Evolutionary conservation across 1,140 invertebrate genomes (phyloP).

Genomic region (Panulirus ornatus): DNA sequence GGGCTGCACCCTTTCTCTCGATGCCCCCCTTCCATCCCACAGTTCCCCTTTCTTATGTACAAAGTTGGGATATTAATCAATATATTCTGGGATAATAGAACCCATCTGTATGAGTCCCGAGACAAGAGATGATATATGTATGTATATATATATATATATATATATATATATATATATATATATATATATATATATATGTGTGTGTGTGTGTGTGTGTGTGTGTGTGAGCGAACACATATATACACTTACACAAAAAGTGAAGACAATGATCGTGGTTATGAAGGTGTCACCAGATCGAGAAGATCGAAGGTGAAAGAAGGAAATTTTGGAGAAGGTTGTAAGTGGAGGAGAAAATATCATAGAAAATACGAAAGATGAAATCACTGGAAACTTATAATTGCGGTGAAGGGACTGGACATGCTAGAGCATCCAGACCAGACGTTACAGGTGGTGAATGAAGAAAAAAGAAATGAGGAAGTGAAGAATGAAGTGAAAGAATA

Average conservation of each 20-base stretch:
- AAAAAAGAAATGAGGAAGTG: conserved; percentile 3
- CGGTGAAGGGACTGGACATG: not conserved
- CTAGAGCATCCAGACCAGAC: not conserved
- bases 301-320: not conserved
- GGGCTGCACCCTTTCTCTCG: too few relatives aligned
- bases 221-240: too few relatives aligned
- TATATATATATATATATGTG: not conserved
- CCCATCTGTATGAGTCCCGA: too few relatives aligned
- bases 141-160: too few relatives aligned
- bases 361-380: not conserved
- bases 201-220: not conserved
- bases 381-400: not conserved
- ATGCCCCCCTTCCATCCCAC: too few relatives aligned
- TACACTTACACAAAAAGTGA: too few relatives aligned
- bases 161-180: too few relatives aligned
- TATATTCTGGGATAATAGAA: too few relatives aligned
- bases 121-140: too few relatives aligned
- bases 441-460: not conserved
- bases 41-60: too few relatives aligned
- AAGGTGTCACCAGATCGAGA: not conserved
- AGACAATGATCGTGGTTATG: not conserved
- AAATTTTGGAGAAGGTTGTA: not conserved
- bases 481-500: not conserved
- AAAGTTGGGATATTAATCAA: too few relatives aligned
- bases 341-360: not conserved